phyloP scores from a whole-genome alignment of 2,113 vertebrate species.

The Eudyptes chrysolophus region DNA sequence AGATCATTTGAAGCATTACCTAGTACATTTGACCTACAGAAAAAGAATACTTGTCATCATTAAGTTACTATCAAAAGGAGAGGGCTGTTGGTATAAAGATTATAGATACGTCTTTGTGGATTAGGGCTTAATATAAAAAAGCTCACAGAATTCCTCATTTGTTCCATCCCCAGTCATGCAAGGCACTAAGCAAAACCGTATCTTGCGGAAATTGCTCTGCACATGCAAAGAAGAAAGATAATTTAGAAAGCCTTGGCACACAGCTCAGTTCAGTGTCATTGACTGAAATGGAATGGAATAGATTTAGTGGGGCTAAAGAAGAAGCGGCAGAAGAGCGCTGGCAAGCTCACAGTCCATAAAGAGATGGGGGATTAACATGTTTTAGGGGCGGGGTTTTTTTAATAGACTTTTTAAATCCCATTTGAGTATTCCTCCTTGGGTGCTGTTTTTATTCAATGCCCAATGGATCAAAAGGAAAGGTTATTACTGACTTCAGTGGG shows the following conservation, averaged over 20 bases:
- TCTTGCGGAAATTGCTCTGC: neutral
- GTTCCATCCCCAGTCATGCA: neutral
- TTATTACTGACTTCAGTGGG: neutral
- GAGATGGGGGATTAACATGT: neutral
- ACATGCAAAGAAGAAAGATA: neutral
- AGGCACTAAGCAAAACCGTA: neutral
- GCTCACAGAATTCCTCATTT: neutral
- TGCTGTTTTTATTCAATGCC: neutral
- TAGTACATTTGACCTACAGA: neutral
- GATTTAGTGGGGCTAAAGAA: neutral
- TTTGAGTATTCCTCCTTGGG: neutral
- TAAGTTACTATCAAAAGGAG: constrained; percentile 2
- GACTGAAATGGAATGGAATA: neutral
- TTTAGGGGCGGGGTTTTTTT: neutral
- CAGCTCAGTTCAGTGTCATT: neutral
- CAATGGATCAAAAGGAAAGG: neutral
- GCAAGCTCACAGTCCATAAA: neutral
- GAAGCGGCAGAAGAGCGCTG: neutral
- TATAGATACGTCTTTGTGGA: neutral
- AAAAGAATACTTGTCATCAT: neutral
- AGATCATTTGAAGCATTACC: neutral
- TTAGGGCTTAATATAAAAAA: neutral
- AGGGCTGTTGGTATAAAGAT: neutral
- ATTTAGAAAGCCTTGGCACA: neutral
- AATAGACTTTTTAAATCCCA: neutral